Conservation (phyloP, 2,113 vertebrate genomes). For the Pithys albifrons region DNA sequence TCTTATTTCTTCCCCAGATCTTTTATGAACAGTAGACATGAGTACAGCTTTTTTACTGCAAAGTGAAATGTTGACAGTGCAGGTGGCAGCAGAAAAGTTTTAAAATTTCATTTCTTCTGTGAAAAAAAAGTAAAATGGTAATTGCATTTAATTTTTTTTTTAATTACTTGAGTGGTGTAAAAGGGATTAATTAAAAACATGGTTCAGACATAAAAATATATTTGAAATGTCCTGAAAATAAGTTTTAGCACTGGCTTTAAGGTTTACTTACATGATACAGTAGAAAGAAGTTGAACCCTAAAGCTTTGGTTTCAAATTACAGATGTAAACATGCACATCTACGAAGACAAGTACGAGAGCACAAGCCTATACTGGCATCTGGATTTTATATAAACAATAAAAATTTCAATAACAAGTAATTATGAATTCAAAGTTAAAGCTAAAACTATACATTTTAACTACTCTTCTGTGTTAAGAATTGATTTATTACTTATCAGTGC, state of each 20-base stretch:
- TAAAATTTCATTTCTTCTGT: neutral
- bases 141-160: neutral
- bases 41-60: neutral
- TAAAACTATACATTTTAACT: neutral
- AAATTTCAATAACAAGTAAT: neutral
- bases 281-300: neutral
- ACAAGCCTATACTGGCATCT: neutral
- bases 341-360: neutral
- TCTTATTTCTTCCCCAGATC: neutral
- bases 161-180: neutral
- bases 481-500: neutral
- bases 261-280: neutral
- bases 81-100: neutral
- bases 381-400: neutral
- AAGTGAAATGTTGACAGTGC: neutral
- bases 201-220: neutral
- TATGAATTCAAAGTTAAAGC: neutral
- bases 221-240: neutral
- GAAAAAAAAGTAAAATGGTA: neutral
- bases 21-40: neutral
- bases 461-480: neutral
- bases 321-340: neutral
- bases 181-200: neutral
- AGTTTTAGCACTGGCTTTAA: neutral
- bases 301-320: neutral